These are phyloP conservation scores for Platalea minor DNA, from an alignment of 2,797 vertebrate genomes.

Conservation along the genomic window DNA sequence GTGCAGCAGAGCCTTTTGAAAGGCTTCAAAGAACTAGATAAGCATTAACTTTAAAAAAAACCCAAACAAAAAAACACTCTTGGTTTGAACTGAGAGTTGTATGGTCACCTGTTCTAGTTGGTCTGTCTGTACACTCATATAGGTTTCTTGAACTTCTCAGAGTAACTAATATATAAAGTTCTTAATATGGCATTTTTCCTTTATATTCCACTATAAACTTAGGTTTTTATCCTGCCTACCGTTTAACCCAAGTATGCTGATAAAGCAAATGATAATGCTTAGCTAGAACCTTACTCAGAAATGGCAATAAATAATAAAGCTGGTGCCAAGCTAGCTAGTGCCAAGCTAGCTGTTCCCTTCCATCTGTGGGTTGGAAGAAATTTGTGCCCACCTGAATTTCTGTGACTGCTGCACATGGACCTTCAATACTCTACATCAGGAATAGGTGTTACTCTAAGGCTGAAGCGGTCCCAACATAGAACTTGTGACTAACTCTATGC, in stretches of 20 bases:
- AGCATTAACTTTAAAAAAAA: neutral
- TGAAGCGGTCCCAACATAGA: neutral
- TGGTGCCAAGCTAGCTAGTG: neutral
- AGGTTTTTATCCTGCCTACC: neutral
- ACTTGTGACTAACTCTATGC: neutral
- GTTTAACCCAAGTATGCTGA: neutral
- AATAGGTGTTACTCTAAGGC: neutral
- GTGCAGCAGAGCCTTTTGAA: neutral
- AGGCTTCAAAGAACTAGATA: neutral
- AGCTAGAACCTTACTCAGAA: neutral
- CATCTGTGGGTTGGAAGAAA: neutral
- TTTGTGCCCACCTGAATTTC: neutral
- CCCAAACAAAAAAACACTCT: neutral
- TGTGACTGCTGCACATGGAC: neutral
- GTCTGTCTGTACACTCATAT: fast-evolving
- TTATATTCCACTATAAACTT: neutral
- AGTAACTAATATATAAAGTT: neutral
- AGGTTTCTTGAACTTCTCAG: neutral
- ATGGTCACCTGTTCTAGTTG: neutral
- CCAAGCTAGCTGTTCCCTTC: neutral
- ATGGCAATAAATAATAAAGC: neutral
- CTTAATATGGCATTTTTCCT: neutral
- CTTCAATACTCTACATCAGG: neutral
- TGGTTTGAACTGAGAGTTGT: neutral
- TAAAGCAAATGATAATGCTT: neutral